Conservation (phyloP, 1,140 invertebrate species). For the Tetranychus cinnabarinus region DNA sequence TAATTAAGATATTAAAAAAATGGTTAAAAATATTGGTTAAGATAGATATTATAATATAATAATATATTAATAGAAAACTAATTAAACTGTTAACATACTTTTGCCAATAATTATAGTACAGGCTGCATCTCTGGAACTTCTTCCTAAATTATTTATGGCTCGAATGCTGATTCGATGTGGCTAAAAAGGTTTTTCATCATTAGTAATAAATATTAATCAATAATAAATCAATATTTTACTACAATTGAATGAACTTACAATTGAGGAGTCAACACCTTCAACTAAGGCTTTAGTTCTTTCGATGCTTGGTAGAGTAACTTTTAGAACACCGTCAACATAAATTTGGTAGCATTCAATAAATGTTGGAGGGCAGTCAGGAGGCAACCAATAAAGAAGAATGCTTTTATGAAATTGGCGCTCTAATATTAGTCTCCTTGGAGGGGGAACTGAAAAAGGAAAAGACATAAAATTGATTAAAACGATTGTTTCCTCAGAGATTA, state of each 20-base stretch:
- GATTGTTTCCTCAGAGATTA: no score
- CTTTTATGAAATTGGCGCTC: slow-evolving; percentile 94
- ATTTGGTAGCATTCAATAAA: slow-evolving; percentile 81
- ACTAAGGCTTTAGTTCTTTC: slow-evolving; percentile 86
- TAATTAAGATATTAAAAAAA: slow-evolving; percentile 17
- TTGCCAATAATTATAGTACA: slow-evolving; percentile 84
- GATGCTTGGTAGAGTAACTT: slow-evolving; percentile 75
- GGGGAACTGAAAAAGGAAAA: slow-evolving; percentile 27
- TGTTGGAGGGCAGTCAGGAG: slow-evolving; percentile 37
- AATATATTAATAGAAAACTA: background rate
- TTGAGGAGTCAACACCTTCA: slow-evolving; percentile 78
- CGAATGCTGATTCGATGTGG: slow-evolving; percentile 86
- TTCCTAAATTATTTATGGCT: slow-evolving; percentile 64
- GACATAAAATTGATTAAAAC: no score
- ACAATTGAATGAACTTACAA: background rate
- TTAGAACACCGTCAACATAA: slow-evolving; percentile 85
- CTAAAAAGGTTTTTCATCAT: slow-evolving; percentile 25
- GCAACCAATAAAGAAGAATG: slow-evolving; percentile 89
- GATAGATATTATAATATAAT: no score
- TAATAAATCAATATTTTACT: background rate
- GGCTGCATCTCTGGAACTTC: slow-evolving; percentile 72
- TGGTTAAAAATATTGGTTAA: no score
- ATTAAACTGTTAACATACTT: slow-evolving; percentile 14
- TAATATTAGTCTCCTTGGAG: slow-evolving; percentile 76
- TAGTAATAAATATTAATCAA: background rate